Evolutionary conservation across 2,113 vertebrate genomes (phyloP), one percentile per base, ranked within the genome.

Genomic region (Pseudolaguvia tuberculata): DNA sequence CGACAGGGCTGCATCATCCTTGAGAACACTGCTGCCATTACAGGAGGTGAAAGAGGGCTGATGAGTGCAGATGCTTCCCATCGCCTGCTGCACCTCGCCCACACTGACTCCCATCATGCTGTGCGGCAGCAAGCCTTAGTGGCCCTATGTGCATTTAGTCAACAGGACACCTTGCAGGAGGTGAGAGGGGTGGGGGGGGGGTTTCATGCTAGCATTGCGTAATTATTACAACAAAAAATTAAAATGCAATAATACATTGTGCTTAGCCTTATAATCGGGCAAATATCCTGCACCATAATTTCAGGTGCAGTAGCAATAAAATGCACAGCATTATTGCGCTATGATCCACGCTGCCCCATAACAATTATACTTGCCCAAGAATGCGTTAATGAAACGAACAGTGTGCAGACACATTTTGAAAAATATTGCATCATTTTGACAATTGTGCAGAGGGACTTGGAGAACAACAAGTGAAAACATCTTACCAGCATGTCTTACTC

Each of bases 1-100:
- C 87, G 81, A n/a, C 86, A 88, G 79, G 86, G 88, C 65, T 92
- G 90, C 9, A 73, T 78, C 0, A 78, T 83, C 1, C 76, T 92
- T 61, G 88, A 82, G 51, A 89, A 88, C 78, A 77, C 89, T 72
- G 48, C 85, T 1, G 69, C 71, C 12, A 50, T 87, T 39, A 66
- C 83, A 1, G 86, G 84, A 0, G 83, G 80, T 2, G 68, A 80
- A 20, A 31, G 80, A 6, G 0, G 72, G 25, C 56, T 91, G 79
- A 50, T 88, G 66, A 72, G 86, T 55, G 63, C 82, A 20, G 75
- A 86, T 0, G 80, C 82, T 59, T 76, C 77, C 12, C 12, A 65
- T 55, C 73, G 79, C 13, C 88, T 91, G 18, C 83, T 90, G 52
- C 85, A 77, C 62, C 76, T 78, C 0, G 88, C 88, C 3, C 89